These are phyloP conservation scores for Drosophila nr. medialis DNA, from an alignment of 2,888 invertebrate species.

Conservation along the genomic window DNA sequence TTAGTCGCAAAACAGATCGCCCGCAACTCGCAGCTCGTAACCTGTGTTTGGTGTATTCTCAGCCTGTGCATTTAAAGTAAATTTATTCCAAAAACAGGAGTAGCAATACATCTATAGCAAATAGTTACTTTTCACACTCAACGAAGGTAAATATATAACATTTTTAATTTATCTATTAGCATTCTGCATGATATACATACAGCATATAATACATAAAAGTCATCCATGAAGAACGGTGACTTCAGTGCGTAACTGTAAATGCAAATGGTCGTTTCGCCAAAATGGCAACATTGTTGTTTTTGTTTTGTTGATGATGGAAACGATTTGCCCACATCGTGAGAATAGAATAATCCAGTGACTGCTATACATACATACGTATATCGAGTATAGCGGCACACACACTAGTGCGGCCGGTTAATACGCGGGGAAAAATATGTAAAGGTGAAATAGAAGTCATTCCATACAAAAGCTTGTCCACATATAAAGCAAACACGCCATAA, in stretches of 20 bases:
- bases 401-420: conserved; percentile 31
- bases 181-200: not conserved
- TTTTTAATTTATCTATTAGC: not conserved
- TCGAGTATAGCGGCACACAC: conserved; percentile 12
- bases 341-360: conserved; percentile 30
- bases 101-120: conserved; percentile 34
- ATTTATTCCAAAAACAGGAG: conserved; percentile 71
- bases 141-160: conserved; percentile 43
- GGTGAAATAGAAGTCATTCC: conserved; percentile 78
- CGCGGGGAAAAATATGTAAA: conserved; percentile 67
- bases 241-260: conserved; percentile 6
- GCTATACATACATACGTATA: conserved; percentile 8
- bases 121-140: conserved; percentile 24
- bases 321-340: conserved; percentile 46
- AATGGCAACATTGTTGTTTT: conserved; percentile 20
- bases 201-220: not conserved
- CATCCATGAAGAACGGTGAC: not conserved
- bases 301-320: conserved; percentile 60
- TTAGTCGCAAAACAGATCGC: conserved; percentile 61
- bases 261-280: conserved; percentile 6
- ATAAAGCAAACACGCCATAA: conserved; percentile 48
- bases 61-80: conserved; percentile 70
- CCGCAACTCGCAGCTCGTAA: conserved; percentile 30
- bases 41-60: conserved; percentile 37
- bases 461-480: conserved; percentile 38